Evolutionary conservation across 2,113 vertebrate genomes (phyloP), one percentile per base, ranked within the genome.

Genomic region (Larimichthys polyactis): DNA sequence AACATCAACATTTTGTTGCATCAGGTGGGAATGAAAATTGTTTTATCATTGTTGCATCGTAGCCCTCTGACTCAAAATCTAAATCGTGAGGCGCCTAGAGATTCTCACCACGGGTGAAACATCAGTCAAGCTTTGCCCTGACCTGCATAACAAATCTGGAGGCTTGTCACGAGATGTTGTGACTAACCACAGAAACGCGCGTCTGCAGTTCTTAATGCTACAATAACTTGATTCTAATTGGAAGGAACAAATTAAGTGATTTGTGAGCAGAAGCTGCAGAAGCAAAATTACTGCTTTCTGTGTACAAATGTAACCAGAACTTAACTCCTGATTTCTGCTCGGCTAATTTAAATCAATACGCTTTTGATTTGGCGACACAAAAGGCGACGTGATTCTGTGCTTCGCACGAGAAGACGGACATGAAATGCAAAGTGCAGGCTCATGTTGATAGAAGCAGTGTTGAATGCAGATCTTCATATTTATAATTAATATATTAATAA

Each of bases 401-500:
- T 36, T 77, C 20, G 48, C 20, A 62, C 66, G 12, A 19, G 27
- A 59, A 62, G 5, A 32, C 32, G 5, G 32, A 27, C 19, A 46
- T 16, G 32, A 76, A 44, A 44, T 54, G n/a, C 51, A 59, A 48
- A 71, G 22, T 44, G 29, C 69, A 64, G 55, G 17, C 36, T 67
- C 36, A 40, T 57, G 74, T 71, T 71, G 43, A 84, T 60, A 54
- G 36, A 59, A 52, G 58, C 46, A 48, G 19, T 32, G 36, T 14
- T 20, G 22, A 29, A 60, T 78, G 19, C 49, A 73, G 22, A 1
- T 66, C 57, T 32, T 81, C 55, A 58, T 65, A 68, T 80, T 74
- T 58, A 71, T 32, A 82, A 86, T 82, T 82, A 74, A 86, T 78
- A 44, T 52, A 68, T 82, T 54, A 75, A 75, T 84, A 70, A 73